phyloP scores from a whole-genome alignment of 2,113 vertebrate species.

The Sturnira hondurensis region DNA sequence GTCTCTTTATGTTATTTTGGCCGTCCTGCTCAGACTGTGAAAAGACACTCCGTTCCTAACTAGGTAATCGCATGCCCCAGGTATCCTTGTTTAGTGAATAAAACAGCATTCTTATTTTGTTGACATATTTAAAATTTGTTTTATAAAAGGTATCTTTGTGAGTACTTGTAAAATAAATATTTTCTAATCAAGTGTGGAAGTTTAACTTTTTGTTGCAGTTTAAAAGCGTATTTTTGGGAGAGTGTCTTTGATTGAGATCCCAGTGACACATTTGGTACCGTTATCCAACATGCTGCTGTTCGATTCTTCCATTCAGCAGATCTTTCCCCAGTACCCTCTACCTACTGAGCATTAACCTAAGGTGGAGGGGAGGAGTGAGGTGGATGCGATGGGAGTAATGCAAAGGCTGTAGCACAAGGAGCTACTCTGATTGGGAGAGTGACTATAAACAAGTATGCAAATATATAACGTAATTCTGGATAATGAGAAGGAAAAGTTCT shows the following conservation, averaged over 20 bases:
- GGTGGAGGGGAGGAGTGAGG: not conserved
- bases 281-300: not conserved
- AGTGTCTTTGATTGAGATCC: not conserved
- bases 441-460: not conserved
- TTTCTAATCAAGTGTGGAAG: not conserved
- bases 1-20: not conserved
- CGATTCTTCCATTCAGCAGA: not conserved
- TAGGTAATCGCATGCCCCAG: not conserved
- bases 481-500: not conserved
- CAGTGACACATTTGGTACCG: not conserved
- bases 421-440: not conserved
- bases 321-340: not conserved
- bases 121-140: not conserved
- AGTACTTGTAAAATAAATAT: not conserved
- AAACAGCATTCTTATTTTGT: not conserved
- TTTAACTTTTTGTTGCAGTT: not conserved
- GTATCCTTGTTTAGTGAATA: not conserved
- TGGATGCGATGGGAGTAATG: not conserved
- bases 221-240: not conserved
- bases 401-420: not conserved
- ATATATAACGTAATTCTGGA: not conserved
- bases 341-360: not conserved
- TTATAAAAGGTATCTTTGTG: not conserved
- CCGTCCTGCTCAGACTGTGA: not conserved
- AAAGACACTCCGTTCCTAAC: not conserved